These are phyloP conservation scores for Trematomus bernacchii DNA, from an alignment of 2,797 vertebrate genomes.

Conservation along the genomic window DNA sequence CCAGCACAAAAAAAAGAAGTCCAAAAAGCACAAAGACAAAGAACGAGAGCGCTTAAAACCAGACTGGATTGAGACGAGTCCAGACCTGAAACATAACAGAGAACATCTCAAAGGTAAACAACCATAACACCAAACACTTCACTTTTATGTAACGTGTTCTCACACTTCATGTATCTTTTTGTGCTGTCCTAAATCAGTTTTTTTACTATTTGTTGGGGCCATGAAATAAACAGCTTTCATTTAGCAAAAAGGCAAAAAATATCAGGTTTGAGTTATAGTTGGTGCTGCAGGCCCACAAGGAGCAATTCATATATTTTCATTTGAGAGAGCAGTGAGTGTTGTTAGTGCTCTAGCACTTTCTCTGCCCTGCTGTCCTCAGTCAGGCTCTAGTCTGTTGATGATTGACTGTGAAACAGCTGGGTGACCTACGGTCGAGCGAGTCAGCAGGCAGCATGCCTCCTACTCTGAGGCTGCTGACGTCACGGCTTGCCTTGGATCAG, in stretches of 20 bases:
- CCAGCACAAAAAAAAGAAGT: slow-evolving; percentile 86
- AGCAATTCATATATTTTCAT: slow-evolving; percentile 21
- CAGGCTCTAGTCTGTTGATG: slow-evolving; percentile 74
- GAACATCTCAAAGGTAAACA: slow-evolving; percentile 80
- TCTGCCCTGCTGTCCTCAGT: slow-evolving; percentile 29
- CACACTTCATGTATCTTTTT: slow-evolving; percentile 2
- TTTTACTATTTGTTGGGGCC: not conserved
- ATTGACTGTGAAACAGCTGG: slow-evolving; percentile 85
- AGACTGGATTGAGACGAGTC: slow-evolving; percentile 85
- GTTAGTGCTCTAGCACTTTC: slow-evolving; percentile 25
- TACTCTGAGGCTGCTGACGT: slow-evolving; percentile 65
- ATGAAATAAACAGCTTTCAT: slow-evolving; percentile 18
- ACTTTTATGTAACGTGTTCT: not conserved
- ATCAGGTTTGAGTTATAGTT: slow-evolving; percentile 13
- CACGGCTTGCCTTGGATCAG: slow-evolving; percentile 57
- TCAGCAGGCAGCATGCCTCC: slow-evolving; percentile 73
- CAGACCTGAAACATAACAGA: slow-evolving; percentile 82
- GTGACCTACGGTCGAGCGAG: slow-evolving; percentile 76
- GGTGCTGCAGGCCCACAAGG: slow-evolving; percentile 14
- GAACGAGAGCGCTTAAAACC: slow-evolving; percentile 84
- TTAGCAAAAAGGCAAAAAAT: not conserved
- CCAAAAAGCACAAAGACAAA: slow-evolving; percentile 89
- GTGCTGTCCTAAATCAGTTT: not conserved
- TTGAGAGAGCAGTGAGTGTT: slow-evolving; percentile 22
- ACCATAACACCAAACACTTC: slow-evolving; percentile 16